phyloP scores from a whole-genome alignment of 2,888 invertebrate genomes.

The Sarcophaga caerulescens region DNA sequence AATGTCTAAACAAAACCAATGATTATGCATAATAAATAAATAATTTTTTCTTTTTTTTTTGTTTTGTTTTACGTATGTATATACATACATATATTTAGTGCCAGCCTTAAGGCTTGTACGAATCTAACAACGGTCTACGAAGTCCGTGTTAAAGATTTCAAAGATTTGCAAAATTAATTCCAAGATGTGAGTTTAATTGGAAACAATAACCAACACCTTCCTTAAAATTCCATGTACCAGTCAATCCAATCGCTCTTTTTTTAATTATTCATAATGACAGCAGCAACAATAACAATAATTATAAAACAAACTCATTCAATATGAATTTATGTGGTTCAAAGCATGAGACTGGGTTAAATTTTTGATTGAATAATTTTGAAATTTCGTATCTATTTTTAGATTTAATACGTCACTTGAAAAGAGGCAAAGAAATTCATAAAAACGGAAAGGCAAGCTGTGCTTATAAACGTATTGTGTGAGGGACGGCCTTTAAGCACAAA shows the following conservation, averaged over 20 bases:
- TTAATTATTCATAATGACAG: constrained; percentile 3
- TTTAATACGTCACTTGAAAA: constrained; percentile 59
- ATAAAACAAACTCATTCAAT: not conserved
- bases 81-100: not conserved
- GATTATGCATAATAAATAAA: constrained; percentile 17
- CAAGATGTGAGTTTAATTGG: constrained; percentile 9
- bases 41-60: not conserved
- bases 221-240: not conserved
- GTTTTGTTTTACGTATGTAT: not conserved
- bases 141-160: not conserved
- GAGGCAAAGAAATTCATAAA: constrained; percentile 21
- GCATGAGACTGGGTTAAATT: constrained; percentile 36
- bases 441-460: constrained; percentile 20
- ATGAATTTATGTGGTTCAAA: no score
- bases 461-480: constrained; percentile 7
- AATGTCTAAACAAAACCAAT: constrained; percentile 2
- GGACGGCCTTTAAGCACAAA: not conserved
- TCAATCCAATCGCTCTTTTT: not conserved
- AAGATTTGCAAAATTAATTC: not conserved
- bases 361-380: constrained; percentile 17
- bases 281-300: not conserved
- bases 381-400: constrained; percentile 57
- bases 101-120: constrained; percentile 18
- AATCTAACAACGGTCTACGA: not conserved
- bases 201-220: not conserved